Base-by-base conservation (phyloP, 2,888 invertebrate species). In the Thymelicus acteon region DNA sequence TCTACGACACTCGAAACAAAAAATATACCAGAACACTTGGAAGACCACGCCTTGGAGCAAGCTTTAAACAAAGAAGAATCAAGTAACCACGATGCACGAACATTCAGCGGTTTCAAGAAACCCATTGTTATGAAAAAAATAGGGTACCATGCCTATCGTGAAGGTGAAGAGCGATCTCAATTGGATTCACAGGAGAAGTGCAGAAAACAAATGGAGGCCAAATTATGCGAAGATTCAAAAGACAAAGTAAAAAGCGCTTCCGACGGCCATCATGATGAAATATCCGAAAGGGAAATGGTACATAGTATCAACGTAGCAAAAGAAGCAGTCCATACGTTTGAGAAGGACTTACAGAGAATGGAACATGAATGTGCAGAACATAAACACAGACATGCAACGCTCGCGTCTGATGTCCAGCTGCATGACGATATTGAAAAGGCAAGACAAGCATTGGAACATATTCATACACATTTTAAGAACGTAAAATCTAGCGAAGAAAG, bases 271-370 rank as follows among this genome's bases (percentile, higher is more conserved):
- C 73, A 65, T 6, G 72, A 80, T 6, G 75, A 75, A 52, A 75
- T 79, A 48, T 78, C 82, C 2, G 85, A 88, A 71, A 84, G 82
- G 48, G 87, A 90, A 60, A 84, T 92, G 78, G 85, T 89, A 75
- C 81, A 85, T n/a, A 92, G 85, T 72, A 86, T 92, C 67, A 82
- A 83, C 71, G 83, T 88, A 80, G 92, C 91, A 15, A 91, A 89
- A 74, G 88, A 88, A 82, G 92, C 91, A 2, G 86, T 92, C n/a
- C 88, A 92, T 75, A 85, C 83, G 69, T 77, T 93, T 39, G 88
- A 91, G 76, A 82, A 80, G 24, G 87, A 91, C 72, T 75, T 92
- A 47, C 78, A 82, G 66, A 85, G 81, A 73, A 84, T 85, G 49
- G 88, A 91, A 68, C 75, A 80, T 52, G 82, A 77, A 71, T 76